Base-by-base conservation (phyloP, 2,797 vertebrate genomes). In the Bryconaethiops microstoma region DNA sequence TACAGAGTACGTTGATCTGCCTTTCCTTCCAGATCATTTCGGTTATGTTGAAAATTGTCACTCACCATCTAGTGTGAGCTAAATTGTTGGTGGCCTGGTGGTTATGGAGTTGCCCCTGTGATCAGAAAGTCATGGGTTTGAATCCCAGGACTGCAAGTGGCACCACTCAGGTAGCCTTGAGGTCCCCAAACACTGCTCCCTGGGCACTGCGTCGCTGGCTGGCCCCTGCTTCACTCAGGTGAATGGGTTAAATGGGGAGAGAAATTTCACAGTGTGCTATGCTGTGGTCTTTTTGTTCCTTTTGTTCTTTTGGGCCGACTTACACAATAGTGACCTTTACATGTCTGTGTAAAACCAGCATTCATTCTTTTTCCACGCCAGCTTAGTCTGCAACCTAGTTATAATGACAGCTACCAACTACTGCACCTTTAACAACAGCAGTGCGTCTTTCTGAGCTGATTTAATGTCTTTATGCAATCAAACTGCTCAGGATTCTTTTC, bases 1-100 rank as follows among this genome's bases (percentile, higher is more conserved):
- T 13, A 21, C 55, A 0, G 79, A 77, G 19, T 77, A 83, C 29
- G 35, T 78, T 64, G 23, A 55, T 2, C 16, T 48, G 50, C 77
- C 82, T 40, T 17, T 48, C 2, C 54, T 59, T 23, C 2, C 82
- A 3, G 19, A 9, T n/a, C n/a, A 57, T 0, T 50, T 75, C 0
- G 69, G 63, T 50, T 85, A 83, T 23, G 9, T 79, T 9, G 35
- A 69, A 25, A 79, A 52, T 0, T 68, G 25, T 3, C 0, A 39
- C 0, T 25, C n/a, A 23, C n/a, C 23, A 0, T 39, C 5, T 60
- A 7, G 39, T 55, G 76, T 7, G 1, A 40, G 16, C 76, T 2
- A 63, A 64, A 14, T n/a, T 57, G 17, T n/a, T 40, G 42, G 3
- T 40, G 39, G 35, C n/a, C 7, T 48, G 10, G 9, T 45, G 21